Evolutionary conservation across 2,888 invertebrate species (phyloP), one percentile per base, ranked within the genome.

Genomic region (Peribatodes rhomboidaria): DNA sequence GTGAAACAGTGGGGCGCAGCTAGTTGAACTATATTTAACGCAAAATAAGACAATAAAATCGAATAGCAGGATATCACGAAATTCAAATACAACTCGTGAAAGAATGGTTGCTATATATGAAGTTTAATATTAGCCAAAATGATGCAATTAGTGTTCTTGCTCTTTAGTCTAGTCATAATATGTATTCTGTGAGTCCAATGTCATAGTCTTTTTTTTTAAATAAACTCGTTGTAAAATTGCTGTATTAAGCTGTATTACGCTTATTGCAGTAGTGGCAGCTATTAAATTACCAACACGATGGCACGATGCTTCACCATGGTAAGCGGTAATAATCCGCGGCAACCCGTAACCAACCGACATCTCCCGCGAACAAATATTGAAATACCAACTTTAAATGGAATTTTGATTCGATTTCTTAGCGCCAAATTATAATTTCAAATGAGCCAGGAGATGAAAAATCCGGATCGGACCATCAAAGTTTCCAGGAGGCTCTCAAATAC

Each of bases 391-490:
- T 91, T 87, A 89, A 90, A 92, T 92, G 89, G 91, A 90, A 92
- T 92, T 91, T 92, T 91, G 92, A 92, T 92, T 91, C 87, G 90
- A 92, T 92, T 73, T 89, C 89, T 90, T 89, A 83, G 82, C 83
- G 79, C 82, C 81, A 80, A 78, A 80, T 92, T 92, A 91, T 92
- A 92, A 92, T 92, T 92, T 89, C 89, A 92, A 91, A 92, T 92
- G 88, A 90, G 89, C 83, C 74, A 78, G 77, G 82, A 87, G 89
- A 92, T 91, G 92, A 92, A 92, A 92, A 92, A 92, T 91, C 88
- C 80, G 85, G 86, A 88, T 88, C 88, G 87, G 87, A 86, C 88
- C 86, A 89, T 89, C 87, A 86, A 90, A 91, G 84, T 91, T 80
- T 78, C 82, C 79, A 83, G 65, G 56, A 41, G 62, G 47, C 61